Conservation (phyloP, 2,797 vertebrate species). For the Semaprochilodus insignis region DNA sequence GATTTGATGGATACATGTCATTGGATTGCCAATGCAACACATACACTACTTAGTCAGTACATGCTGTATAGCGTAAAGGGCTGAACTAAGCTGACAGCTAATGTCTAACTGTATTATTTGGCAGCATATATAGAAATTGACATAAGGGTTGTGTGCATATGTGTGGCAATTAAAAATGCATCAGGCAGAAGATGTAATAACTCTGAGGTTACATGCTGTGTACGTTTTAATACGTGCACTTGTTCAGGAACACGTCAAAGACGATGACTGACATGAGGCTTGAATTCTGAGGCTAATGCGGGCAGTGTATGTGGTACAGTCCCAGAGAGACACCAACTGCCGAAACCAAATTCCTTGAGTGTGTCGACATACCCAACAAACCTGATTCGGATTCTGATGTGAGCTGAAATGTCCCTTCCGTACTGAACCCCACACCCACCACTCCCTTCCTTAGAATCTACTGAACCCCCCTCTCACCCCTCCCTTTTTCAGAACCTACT, state of each 20-base stretch:
- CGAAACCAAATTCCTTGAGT: too few species aligned
- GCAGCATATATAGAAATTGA: conserved; percentile 4
- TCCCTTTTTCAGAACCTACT: too few species aligned
- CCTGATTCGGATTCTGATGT: too few species aligned
- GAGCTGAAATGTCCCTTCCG: too few species aligned
- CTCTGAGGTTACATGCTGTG: conserved; percentile 14
- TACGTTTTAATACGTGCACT: background rate
- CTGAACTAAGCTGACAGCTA: background rate
- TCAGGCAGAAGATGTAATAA: conserved; percentile 35
- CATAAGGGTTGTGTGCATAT: conserved; percentile 16
- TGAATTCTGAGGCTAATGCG: background rate
- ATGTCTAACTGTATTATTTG: background rate
- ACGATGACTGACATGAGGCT: background rate
- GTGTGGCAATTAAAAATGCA: conserved; percentile 49
- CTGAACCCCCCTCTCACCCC: too few species aligned
- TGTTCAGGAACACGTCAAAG: background rate
- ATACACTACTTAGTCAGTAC: background rate
- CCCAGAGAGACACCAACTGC: too few species aligned
- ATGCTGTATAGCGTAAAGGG: background rate
- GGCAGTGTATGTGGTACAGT: too few species aligned
- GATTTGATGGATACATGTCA: background rate
- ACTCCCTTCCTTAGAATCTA: too few species aligned
- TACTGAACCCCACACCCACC: too few species aligned
- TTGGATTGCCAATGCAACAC: background rate
- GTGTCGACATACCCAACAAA: too few species aligned